Evolutionary conservation across 2,113 vertebrate species (phyloP), one percentile per base, ranked within the genome.

Genomic region (Polypterus senegalus): DNA sequence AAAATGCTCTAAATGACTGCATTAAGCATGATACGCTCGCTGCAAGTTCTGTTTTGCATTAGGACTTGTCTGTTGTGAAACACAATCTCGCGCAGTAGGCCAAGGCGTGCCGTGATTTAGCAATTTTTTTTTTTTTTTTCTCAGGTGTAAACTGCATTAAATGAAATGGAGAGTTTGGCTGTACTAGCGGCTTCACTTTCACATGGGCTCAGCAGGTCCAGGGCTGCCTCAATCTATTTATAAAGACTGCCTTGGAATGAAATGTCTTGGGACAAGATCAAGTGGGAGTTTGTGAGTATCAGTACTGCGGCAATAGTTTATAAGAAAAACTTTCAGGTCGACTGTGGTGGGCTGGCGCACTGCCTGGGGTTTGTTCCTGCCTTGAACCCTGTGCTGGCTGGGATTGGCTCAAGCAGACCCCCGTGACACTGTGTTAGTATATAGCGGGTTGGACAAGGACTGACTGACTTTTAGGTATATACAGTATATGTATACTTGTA

Each of bases 31-130:
- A 71, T 61, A 65, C 61, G 48, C 48, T 64, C 53, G 56, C 61
- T 54, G 49, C 54, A 64, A 11, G 54, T 49, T 64, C 59, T 63
- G 60, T 66, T 73, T 65, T 63, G 66, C 57, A 60, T 67, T 63
- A 69, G 63, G 57, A 61, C 63, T 62, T 61, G 65, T 67, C 65
- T 65, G 62, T 68, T 73, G 63, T 68, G 58, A 54, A 63, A 60
- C 63, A 55, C 59, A 46, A 60, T 59, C 43, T 63, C 55, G 47
- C 60, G 55, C 58, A 63, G 57, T 58, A 63, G 49, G 52, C 59
- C 54, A 52, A 48, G 46, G 46, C 46, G 46, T 27, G 9, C 4
- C 54, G 8, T 46, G 65, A 63, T 8, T 6, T 5, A 5, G 43
- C 10, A 55, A 6, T 55, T 55, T 55, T 55, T 55, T 49, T 44